phyloP scores from a whole-genome alignment of 2,797 vertebrate species.

The Sphaeramia orbicularis region DNA sequence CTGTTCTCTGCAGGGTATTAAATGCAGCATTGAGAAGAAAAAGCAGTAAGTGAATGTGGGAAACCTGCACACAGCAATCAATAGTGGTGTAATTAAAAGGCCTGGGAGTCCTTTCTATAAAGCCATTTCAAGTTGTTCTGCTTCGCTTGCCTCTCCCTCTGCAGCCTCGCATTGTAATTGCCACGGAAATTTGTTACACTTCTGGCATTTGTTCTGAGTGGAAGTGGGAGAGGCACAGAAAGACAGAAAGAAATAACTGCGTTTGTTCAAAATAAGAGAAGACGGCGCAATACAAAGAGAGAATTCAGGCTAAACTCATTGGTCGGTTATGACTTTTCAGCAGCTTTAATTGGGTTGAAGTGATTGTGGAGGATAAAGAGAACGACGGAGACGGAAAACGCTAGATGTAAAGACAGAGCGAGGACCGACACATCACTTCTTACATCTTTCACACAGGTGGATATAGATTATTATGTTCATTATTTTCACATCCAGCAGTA shows the following conservation, averaged over 20 bases:
- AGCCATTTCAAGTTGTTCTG: conserved; percentile 81
- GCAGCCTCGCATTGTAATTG: conserved; percentile 71
- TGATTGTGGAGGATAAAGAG: conserved; percentile 15
- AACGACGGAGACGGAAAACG: conserved; percentile 29
- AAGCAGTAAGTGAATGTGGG: conserved; percentile 68
- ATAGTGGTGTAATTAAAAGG: conserved; percentile 84
- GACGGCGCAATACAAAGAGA: conserved; percentile 5
- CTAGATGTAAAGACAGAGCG: background rate
- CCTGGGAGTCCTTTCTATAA: conserved; percentile 79
- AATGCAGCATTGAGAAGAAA: conserved; percentile 65
- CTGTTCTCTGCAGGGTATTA: conserved; percentile 44
- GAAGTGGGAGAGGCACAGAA: background rate
- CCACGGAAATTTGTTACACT: conserved; percentile 78
- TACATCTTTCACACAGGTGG: too few species aligned
- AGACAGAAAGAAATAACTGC: conserved; percentile 11
- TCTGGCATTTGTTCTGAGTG: conserved; percentile 71
- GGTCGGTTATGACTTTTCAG: conserved; percentile 27
- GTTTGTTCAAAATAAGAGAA: conserved; percentile 9
- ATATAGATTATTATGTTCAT: too few species aligned
- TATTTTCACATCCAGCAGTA: too few species aligned
- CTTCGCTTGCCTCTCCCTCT: conserved; percentile 54
- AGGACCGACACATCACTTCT: background rate
- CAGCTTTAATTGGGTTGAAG: conserved; percentile 50
- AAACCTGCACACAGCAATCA: conserved; percentile 77
- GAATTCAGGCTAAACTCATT: conserved; percentile 22